Conservation (phyloP, 2,888 invertebrate species). For the Platypus cylindrus region DNA sequence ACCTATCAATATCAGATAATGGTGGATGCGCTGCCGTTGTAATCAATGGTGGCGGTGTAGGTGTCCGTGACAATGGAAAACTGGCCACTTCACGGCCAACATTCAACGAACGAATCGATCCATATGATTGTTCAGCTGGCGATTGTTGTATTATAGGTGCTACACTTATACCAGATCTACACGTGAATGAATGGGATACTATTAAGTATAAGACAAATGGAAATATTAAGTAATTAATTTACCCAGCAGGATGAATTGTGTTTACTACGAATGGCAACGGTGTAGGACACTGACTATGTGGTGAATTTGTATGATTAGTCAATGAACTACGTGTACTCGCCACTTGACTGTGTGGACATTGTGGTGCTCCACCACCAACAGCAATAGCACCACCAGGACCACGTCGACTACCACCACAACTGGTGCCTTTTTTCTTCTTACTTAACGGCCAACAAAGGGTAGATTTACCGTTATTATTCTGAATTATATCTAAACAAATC, state of each 20-base stretch:
- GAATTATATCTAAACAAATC: no score
- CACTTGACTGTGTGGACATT: slow-evolving; percentile 59
- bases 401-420: slow-evolving; percentile 33
- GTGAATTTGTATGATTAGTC: slow-evolving; percentile 52
- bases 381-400: slow-evolving; percentile 34
- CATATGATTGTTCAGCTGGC: slow-evolving; percentile 61
- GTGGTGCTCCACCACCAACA: slow-evolving; percentile 48
- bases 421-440: no score
- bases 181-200: slow-evolving; percentile 21
- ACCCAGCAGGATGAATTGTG: slow-evolving; percentile 1
- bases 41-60: slow-evolving; percentile 55
- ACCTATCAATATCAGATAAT: no score
- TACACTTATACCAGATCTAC: slow-evolving; percentile 54
- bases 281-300: slow-evolving; percentile 59
- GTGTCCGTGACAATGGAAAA: slow-evolving; percentile 62
- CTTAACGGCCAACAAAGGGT: no score
- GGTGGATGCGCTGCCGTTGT: no score
- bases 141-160: slow-evolving; percentile 45
- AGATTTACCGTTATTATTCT: slow-evolving; percentile 29
- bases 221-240: no score
- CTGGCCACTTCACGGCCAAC: slow-evolving; percentile 63
- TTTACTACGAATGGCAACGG: slow-evolving; percentile 63
- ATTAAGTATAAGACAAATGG: no score
- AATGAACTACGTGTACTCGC: slow-evolving; percentile 53
- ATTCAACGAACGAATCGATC: slow-evolving; percentile 59